Percentiles rank a stretch among this genome's conserved stretches.
Evolutionary conservation across 1,140 invertebrate species (phyloP).

Genomic region (Nymphalis io): DNA sequence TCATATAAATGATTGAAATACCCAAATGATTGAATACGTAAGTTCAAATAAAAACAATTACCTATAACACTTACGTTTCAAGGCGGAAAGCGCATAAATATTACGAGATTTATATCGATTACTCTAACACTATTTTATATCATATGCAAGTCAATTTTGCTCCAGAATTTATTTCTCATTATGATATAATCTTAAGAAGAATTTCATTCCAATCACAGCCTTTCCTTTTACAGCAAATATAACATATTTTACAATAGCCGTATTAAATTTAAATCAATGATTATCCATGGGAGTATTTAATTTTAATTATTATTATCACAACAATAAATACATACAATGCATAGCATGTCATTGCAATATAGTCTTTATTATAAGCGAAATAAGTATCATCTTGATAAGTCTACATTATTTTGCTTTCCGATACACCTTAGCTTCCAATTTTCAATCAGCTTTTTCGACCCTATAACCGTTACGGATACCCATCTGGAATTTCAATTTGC

Average conservation of each 20-base stretch:
- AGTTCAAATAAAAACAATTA: too few relatives aligned
- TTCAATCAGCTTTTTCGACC: slow-evolving; percentile 35
- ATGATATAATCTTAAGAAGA: too few relatives aligned
- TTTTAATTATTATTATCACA: slow-evolving; percentile 3
- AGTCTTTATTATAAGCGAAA: neutral
- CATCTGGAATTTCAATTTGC: slow-evolving; percentile 33
- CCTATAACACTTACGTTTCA: too few relatives aligned
- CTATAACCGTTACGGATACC: slow-evolving; percentile 29
- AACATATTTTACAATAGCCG: neutral
- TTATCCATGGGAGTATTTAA: neutral
- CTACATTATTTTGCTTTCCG: slow-evolving; percentile 3
- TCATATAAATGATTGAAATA: too few relatives aligned
- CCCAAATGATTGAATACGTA: too few relatives aligned
- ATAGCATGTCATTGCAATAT: neutral
- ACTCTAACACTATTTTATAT: too few relatives aligned
- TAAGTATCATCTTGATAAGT: neutral
- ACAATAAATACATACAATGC: neutral
- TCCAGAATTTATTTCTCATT: too few relatives aligned
- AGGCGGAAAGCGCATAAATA: too few relatives aligned
- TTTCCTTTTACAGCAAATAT: neutral
- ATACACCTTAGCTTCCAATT: slow-evolving; percentile 22
- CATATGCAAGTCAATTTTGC: too few relatives aligned
- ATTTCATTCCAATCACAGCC: too few relatives aligned
- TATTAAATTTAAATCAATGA: neutral
- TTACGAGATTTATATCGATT: too few relatives aligned